These are phyloP conservation scores for Papilio demoleus DNA, from an alignment of 2,888 invertebrate genomes.

Conservation along the genomic window DNA sequence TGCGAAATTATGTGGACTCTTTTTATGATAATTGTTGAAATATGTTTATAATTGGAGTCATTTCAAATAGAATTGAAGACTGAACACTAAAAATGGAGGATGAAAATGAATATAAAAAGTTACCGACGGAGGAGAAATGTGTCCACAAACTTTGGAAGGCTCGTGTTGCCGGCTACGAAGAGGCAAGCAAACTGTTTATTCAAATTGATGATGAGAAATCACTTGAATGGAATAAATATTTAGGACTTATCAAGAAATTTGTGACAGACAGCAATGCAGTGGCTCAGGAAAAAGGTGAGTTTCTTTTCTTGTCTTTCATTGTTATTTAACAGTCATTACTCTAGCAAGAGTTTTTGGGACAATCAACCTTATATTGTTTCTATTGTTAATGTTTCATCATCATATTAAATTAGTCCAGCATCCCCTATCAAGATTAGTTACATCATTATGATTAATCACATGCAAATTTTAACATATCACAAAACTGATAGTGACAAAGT, in stretches of 20 bases:
- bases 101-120: constrained; percentile 93
- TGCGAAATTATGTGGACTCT: no score
- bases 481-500: no score
- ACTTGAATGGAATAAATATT: constrained; percentile 95
- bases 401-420: no score
- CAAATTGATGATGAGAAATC: constrained; percentile 96
- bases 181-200: constrained; percentile 93
- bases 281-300: constrained; percentile 95
- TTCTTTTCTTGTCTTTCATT: no score
- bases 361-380: no score
- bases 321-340: no score
- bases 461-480: no score
- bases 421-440: no score
- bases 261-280: constrained; percentile 96
- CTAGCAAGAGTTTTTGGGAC: no score
- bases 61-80: constrained; percentile 48
- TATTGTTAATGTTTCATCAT: no score
- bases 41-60: constrained; percentile 2
- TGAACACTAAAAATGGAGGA: constrained; percentile 86
- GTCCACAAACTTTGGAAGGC: constrained; percentile 98
- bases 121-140: constrained; percentile 95
- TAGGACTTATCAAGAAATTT: constrained; percentile 96
- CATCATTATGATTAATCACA: no score
- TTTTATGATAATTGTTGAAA: no score
- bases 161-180: constrained; percentile 96